Evolutionary conservation across 2,888 invertebrate genomes (phyloP).

Genomic region (Drosophila kuntzei): DNA sequence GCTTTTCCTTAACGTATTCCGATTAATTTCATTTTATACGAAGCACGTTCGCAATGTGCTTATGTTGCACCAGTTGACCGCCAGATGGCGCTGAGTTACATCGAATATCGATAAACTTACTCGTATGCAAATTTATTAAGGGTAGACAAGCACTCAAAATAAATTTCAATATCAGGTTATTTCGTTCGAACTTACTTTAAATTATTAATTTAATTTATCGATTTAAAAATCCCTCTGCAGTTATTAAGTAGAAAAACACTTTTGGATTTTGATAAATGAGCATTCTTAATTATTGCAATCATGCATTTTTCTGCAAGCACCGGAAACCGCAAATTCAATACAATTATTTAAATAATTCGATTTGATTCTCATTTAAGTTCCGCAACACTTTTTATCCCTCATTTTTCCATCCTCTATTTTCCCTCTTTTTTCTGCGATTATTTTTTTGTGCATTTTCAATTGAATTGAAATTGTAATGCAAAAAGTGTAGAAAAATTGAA

Average conservation of each 20-base stretch:
- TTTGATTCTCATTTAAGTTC: constrained; percentile 16
- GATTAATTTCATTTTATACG: constrained; percentile 73
- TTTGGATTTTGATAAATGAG: neutral
- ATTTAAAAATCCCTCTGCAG: neutral
- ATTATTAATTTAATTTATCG: constrained; percentile 6
- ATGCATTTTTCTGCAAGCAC: constrained; percentile 19
- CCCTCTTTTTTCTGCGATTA: neutral
- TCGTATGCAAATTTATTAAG: neutral
- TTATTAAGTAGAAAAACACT: neutral
- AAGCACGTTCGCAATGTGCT: constrained; percentile 48
- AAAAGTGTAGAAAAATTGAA: constrained; percentile 49
- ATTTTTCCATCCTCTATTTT: constrained; percentile 5
- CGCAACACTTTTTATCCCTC: neutral
- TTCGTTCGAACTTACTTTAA: neutral
- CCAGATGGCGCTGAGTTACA: constrained; percentile 27
- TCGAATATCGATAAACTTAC: neutral
- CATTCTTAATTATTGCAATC: constrained; percentile 32
- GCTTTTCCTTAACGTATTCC: constrained; percentile 54
- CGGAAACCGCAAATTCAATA: constrained; percentile 50
- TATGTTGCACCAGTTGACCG: constrained; percentile 25
- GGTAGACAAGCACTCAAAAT: neutral
- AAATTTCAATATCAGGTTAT: neutral
- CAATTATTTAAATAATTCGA: constrained; percentile 44
- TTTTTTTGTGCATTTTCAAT: constrained; percentile 30
- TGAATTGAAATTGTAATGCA: constrained; percentile 34